A percentile compares a stretch with the other conserved stretches of the same genome.
These are phyloP conservation scores for Apotomis capreana DNA, from an alignment of 2,888 invertebrate genomes.

Conservation along the genomic window DNA sequence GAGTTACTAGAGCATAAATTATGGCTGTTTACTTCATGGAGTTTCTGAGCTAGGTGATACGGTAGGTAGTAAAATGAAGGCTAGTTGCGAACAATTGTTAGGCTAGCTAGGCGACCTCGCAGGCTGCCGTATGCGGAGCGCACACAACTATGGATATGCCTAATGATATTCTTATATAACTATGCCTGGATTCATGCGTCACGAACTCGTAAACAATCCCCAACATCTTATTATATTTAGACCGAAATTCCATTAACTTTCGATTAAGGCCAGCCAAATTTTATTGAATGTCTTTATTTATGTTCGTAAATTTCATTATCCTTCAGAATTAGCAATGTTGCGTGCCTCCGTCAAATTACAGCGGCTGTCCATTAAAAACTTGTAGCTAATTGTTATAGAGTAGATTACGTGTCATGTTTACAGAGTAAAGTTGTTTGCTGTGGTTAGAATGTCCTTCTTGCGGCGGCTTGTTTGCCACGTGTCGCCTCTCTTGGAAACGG, in stretches of 20 bases:
- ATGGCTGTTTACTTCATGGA: slow-evolving; percentile 45
- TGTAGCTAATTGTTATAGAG: slow-evolving; percentile 16
- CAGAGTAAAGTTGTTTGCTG: slow-evolving; percentile 43
- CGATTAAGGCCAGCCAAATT: slow-evolving; percentile 29
- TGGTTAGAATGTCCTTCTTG: slow-evolving; percentile 48
- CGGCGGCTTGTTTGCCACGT: slow-evolving; percentile 60
- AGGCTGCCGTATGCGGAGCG: slow-evolving; percentile 49
- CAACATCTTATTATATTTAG: slow-evolving; percentile 14
- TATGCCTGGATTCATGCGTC: slow-evolving; percentile 15
- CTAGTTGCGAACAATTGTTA: slow-evolving; percentile 50
- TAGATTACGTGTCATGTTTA: slow-evolving; percentile 24
- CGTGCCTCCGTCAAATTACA: slow-evolving; percentile 21
- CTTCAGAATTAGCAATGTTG: slow-evolving; percentile 29
- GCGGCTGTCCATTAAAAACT: slow-evolving; percentile 13
- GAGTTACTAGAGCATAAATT: slow-evolving; percentile 17
- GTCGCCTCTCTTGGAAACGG: slow-evolving; percentile 52
- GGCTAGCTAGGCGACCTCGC: slow-evolving; percentile 50
- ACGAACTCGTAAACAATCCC: slow-evolving; percentile 5
- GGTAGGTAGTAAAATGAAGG: slow-evolving; percentile 37
- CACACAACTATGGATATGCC: slow-evolving; percentile 35
- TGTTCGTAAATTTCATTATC: slow-evolving; percentile 11
- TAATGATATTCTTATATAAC: slow-evolving; percentile 18
- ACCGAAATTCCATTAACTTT: slow-evolving; percentile 29
- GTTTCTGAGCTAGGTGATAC: slow-evolving; percentile 44
- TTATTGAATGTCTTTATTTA: slow-evolving; percentile 19